These are phyloP conservation scores for Ormyrus pomaceus DNA, from an alignment of 2,888 invertebrate species.

Conservation along the genomic window DNA sequence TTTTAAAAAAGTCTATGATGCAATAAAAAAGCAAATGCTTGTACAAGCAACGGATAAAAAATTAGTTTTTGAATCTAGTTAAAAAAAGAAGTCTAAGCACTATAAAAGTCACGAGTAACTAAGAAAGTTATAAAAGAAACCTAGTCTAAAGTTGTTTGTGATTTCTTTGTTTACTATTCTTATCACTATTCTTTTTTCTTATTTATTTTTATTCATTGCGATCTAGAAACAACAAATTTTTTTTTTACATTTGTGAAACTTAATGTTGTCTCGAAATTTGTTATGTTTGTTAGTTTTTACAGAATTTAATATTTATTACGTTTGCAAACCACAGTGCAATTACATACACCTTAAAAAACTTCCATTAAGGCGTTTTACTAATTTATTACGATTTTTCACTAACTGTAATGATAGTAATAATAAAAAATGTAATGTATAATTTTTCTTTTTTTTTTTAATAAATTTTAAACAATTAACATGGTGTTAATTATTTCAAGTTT, in stretches of 20 bases:
- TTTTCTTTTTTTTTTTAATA: constrained; percentile 35
- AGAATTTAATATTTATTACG: constrained; percentile 44
- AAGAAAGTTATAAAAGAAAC: constrained; percentile 44
- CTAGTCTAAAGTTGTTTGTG: constrained; percentile 55
- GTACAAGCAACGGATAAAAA: background rate
- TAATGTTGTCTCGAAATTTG: constrained; percentile 27
- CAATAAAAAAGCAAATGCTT: constrained; percentile 27
- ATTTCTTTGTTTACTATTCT: constrained; percentile 46
- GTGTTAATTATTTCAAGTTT: background rate
- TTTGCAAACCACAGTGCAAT: constrained; percentile 16
- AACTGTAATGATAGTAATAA: constrained; percentile 57
- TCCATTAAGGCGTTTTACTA: constrained; percentile 58
- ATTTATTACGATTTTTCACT: constrained; percentile 66
- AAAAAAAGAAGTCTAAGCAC: background rate
- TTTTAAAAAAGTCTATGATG: constrained; percentile 3
- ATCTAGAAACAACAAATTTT: constrained; percentile 12
- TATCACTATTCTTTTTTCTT: constrained; percentile 8
- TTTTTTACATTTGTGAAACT: constrained; percentile 26
- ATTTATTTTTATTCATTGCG: constrained; percentile 43
- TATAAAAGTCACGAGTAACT: constrained; percentile 16
- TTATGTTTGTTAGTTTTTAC: constrained; percentile 40
- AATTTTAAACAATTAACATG: constrained; percentile 37
- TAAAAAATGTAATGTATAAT: constrained; percentile 31
- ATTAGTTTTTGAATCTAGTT: no score
- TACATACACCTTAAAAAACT: constrained; percentile 51